phyloP scores from a whole-genome alignment of 2,797 vertebrate genomes.

The Anabas testudineus region DNA sequence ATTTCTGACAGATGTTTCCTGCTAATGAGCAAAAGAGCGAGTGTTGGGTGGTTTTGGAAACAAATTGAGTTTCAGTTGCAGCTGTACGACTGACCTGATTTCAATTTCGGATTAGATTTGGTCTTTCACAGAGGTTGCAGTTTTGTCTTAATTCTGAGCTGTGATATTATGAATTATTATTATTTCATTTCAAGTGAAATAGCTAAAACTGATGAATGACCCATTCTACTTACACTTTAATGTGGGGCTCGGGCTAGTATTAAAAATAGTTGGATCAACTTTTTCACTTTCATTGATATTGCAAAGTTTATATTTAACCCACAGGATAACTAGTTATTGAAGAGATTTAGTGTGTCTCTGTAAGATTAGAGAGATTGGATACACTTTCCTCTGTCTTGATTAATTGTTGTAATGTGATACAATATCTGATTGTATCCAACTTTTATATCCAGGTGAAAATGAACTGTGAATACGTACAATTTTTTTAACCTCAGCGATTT shows the following conservation, averaged over 20 bases:
- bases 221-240: slow-evolving; percentile 1
- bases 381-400: background rate
- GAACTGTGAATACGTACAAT: slow-evolving; percentile 5
- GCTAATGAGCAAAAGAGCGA: background rate
- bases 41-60: background rate
- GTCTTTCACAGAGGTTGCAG: background rate
- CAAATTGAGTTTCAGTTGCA: background rate
- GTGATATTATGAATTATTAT: background rate
- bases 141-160: background rate
- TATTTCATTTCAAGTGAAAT: background rate
- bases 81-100: slow-evolving; percentile 8
- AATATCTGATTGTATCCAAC: background rate
- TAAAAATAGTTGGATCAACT: slow-evolving; percentile 8
- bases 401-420: background rate
- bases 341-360: slow-evolving; percentile 8
- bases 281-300: slow-evolving; percentile 6
- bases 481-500: background rate
- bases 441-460: background rate
- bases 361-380: too few species aligned
- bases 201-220: background rate
- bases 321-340: background rate
- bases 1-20: slow-evolving; percentile 18
- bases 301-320: slow-evolving; percentile 4
- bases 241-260: background rate
- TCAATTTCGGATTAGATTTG: background rate